Conservation (phyloP, 1,140 invertebrate species). For the Drosophila parvula region DNA sequence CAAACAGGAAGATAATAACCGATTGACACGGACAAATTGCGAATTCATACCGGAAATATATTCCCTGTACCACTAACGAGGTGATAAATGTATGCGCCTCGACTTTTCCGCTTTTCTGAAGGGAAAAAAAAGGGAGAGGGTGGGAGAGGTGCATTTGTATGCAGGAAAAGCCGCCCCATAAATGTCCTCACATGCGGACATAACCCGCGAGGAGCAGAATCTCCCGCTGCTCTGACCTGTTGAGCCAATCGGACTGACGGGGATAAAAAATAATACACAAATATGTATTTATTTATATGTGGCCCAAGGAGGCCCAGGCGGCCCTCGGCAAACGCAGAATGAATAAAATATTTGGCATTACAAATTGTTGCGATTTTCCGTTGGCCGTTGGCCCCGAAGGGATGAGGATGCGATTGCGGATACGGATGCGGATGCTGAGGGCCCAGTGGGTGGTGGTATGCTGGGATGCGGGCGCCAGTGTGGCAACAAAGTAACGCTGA, state of each 20-base stretch:
- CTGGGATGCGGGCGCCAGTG: constrained; percentile 12
- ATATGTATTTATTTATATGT: constrained; percentile 74
- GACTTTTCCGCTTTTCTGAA: neutral
- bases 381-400: constrained; percentile 51
- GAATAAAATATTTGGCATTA: constrained; percentile 81
- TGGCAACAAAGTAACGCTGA: constrained; percentile 64
- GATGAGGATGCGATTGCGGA: constrained; percentile 29
- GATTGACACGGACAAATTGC: constrained; percentile 21
- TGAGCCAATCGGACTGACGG: constrained; percentile 63
- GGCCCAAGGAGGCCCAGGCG: constrained; percentile 40
- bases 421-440: constrained; percentile 23
- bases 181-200: constrained; percentile 33
- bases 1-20: neutral
- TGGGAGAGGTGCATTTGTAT: constrained; percentile 28
- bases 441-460: constrained; percentile 43
- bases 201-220: constrained; percentile 8
- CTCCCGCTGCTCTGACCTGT: constrained; percentile 61
- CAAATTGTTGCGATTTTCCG: constrained; percentile 79
- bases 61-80: constrained; percentile 10
- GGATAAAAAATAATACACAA: constrained; percentile 58
- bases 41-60: neutral
- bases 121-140: too few species aligned
- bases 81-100: constrained; percentile 28
- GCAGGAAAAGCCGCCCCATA: constrained; percentile 18
- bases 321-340: constrained; percentile 55